Conservation (phyloP, 2,113 vertebrate species). For the Amblyornis subalaris region DNA sequence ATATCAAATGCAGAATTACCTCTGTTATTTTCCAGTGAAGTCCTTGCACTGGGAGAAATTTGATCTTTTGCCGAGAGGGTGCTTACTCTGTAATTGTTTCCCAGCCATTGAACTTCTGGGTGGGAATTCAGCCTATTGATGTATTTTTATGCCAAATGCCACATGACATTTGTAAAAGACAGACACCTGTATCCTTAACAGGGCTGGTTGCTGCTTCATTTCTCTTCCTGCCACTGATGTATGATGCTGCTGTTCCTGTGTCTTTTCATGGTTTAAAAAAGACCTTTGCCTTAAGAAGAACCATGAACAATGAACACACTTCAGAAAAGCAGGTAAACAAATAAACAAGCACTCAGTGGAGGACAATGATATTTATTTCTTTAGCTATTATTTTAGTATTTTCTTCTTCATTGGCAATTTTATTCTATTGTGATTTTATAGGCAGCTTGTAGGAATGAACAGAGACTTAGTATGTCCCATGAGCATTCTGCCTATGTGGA, state of each 20-base stretch:
- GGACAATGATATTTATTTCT: background rate
- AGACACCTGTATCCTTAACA: background rate
- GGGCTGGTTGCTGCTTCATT: background rate
- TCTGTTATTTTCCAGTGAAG: background rate
- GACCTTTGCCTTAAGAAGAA: background rate
- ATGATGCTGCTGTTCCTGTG: background rate
- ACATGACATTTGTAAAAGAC: background rate
- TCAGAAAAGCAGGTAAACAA: background rate
- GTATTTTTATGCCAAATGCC: background rate
- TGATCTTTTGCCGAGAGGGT: background rate
- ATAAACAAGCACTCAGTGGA: background rate
- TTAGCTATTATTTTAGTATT: constrained; percentile 12
- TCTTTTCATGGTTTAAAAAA: background rate
- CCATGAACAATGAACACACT: background rate
- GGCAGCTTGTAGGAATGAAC: background rate
- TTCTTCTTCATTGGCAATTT: background rate
- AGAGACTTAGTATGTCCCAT: background rate
- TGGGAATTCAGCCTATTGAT: background rate
- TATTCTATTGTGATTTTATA: background rate
- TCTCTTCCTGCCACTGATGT: background rate
- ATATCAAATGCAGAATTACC: background rate
- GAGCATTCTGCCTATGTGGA: background rate
- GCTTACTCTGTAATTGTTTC: background rate
- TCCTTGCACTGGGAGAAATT: background rate
- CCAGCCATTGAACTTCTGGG: background rate